Base-by-base conservation (phyloP, 2,888 invertebrate genomes). In the Tetramorium bicarinatum region DNA sequence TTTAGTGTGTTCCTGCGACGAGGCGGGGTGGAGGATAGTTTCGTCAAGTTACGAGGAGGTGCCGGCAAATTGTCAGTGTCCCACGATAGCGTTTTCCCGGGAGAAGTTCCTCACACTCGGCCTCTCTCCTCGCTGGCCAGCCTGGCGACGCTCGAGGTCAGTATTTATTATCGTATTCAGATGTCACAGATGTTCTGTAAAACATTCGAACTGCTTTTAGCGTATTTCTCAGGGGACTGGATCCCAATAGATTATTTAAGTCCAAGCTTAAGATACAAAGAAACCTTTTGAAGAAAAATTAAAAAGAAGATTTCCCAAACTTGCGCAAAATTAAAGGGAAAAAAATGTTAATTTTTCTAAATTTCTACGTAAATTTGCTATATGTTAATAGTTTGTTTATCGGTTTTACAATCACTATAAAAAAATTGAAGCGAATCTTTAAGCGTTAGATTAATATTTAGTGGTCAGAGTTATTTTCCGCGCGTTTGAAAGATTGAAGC, bases 1-100 rank as follows among this genome's bases (percentile, higher is more conserved):
- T 93, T 66, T 91, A 94, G 94, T 85, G 92, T 92, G 34, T 94
- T 92, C 83, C 91, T 93, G 67, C 91, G 93, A 82, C 91, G 93
- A 79, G 88, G 92, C 47, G 91, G 92, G 4, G 87, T 89, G 64
- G 94, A 94, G 72, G 94, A 94, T 47, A 91, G 93, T 9, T 93
- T 93, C 85, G 90, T 90, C 49, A 94, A 94, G 82, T 92, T 94
- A 54, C 94, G 94, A 25, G 93, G 95, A 59, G 95, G 95, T 72
- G 93, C 94, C 52, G 94, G 95, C 61, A 96, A 97, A 81, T 96
- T 98, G 91, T 98, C 98, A 86, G 97, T 98, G 92, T 98, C 98
- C 34, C 98, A 98, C 95, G 98, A 98, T 96, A 98, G 98, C 89
- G 97, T 98, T 92, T 98, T 98, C 96, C 97, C 98, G 79, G 98